These are phyloP conservation scores for Aplocera efformata DNA, from an alignment of 2,888 invertebrate species.

Conservation along the genomic window DNA sequence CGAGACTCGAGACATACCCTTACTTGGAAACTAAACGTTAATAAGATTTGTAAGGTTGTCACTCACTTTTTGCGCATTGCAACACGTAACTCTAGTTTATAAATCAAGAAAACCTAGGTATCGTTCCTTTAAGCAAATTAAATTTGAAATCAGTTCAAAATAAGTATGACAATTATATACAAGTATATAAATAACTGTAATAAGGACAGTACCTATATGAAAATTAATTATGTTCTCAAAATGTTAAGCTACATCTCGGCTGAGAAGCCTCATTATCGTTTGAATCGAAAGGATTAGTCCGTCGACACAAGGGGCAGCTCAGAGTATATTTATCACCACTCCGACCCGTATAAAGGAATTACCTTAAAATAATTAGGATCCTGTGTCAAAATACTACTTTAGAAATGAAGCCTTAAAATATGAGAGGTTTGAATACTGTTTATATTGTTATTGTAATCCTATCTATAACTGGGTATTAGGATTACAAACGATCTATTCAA, in stretches of 20 bases:
- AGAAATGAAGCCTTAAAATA: conserved; percentile 49
- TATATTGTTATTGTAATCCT: conserved; percentile 71
- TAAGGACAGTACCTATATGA: not conserved
- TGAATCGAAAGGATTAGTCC: conserved; percentile 48
- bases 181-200: not conserved
- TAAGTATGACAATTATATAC: too few species aligned
- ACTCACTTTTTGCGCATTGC: too few species aligned
- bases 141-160: too few species aligned
- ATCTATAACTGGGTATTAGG: conserved; percentile 36
- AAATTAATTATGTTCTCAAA: conserved; percentile 1
- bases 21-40: conserved; percentile 8
- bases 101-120: too few species aligned
- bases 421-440: conserved; percentile 57
- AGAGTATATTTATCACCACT: conserved; percentile 43
- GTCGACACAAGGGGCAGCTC: conserved; percentile 43
- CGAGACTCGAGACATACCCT: not conserved
- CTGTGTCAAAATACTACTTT: conserved; percentile 71
- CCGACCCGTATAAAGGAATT: conserved; percentile 55
- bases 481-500: conserved; percentile 52
- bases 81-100: too few species aligned
- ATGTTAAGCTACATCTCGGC: conserved; percentile 2
- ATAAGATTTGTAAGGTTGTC: not conserved
- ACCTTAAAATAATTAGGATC: conserved; percentile 71
- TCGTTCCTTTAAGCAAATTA: too few species aligned
- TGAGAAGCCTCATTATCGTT: conserved; percentile 34